These are phyloP conservation scores for Smithornis capensis DNA, from an alignment of 2,113 vertebrate genomes.

Conservation along the genomic window DNA sequence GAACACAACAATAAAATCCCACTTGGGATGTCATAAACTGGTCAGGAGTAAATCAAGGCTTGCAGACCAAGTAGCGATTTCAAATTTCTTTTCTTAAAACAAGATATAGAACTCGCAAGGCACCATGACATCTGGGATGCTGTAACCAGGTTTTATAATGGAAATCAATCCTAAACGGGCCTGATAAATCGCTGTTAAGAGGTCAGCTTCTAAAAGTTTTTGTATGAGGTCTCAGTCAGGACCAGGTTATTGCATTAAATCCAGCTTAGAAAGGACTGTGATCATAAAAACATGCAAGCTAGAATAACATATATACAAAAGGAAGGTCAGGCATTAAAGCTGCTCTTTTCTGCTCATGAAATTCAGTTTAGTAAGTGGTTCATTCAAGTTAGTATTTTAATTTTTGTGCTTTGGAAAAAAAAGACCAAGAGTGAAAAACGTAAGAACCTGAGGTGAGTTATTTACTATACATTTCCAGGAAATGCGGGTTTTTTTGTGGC, in stretches of 20 bases:
- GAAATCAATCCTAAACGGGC: conserved; percentile 40
- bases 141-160: conserved; percentile 1
- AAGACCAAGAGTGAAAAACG: not conserved
- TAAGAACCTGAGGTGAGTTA: not conserved
- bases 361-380: not conserved
- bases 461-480: not conserved
- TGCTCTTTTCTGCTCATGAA: not conserved
- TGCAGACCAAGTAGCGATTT: not conserved
- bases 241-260: conserved; percentile 27
- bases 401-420: not conserved
- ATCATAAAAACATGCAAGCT: not conserved
- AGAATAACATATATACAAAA: not conserved
- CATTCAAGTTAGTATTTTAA: not conserved
- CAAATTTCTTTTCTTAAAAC: not conserved
- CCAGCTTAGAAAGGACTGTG: not conserved
- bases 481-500: not conserved
- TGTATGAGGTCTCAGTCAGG: not conserved
- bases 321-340: not conserved
- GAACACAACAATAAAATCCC: not conserved
- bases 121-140: not conserved
- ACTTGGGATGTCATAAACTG: not conserved
- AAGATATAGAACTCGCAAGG: not conserved
- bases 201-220: conserved; percentile 23
- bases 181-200: conserved; percentile 1
- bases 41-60: not conserved